phyloP scores from a whole-genome alignment of 2,888 invertebrate species.

The Sinodicranocentrus sp. region DNA sequence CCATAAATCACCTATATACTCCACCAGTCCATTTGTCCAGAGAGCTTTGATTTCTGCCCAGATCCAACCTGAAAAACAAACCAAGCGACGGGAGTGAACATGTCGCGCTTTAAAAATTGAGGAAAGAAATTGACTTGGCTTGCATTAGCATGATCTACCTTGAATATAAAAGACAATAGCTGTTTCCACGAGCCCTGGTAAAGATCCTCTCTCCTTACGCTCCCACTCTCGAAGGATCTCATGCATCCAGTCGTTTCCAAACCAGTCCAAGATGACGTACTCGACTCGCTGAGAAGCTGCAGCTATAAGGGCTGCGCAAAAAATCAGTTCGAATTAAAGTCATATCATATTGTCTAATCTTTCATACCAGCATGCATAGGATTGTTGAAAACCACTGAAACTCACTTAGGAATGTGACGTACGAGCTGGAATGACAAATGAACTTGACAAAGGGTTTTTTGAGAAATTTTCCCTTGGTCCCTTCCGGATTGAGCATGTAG shows the following conservation, averaged over 20 bases:
- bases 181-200: slow-evolving; percentile 90
- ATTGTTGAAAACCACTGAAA: slow-evolving; percentile 76
- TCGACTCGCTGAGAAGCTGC: slow-evolving; percentile 95
- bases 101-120: slow-evolving; percentile 17
- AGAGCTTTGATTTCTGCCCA: slow-evolving; percentile 96
- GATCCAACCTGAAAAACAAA: slow-evolving; percentile 84
- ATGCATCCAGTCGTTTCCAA: slow-evolving; percentile 84
- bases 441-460: slow-evolving; percentile 98
- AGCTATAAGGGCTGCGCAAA: slow-evolving; percentile 89
- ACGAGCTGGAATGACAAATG: slow-evolving; percentile 95
- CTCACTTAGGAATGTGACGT: slow-evolving; percentile 95
- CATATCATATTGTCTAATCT: no score
- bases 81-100: background rate
- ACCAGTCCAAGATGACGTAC: slow-evolving; percentile 85
- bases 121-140: no score
- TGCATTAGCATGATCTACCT: slow-evolving; percentile 82
- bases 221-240: slow-evolving; percentile 81
- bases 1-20: slow-evolving; percentile 95
- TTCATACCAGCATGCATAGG: no score
- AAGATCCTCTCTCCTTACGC: slow-evolving; percentile 87
- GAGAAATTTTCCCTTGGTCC: slow-evolving; percentile 88
- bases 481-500: slow-evolving; percentile 92
- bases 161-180: slow-evolving; percentile 91
- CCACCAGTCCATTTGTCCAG: slow-evolving; percentile 90
- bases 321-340: no score